Conservation (phyloP, 2,888 invertebrate species). For the Tinea pellionella region DNA sequence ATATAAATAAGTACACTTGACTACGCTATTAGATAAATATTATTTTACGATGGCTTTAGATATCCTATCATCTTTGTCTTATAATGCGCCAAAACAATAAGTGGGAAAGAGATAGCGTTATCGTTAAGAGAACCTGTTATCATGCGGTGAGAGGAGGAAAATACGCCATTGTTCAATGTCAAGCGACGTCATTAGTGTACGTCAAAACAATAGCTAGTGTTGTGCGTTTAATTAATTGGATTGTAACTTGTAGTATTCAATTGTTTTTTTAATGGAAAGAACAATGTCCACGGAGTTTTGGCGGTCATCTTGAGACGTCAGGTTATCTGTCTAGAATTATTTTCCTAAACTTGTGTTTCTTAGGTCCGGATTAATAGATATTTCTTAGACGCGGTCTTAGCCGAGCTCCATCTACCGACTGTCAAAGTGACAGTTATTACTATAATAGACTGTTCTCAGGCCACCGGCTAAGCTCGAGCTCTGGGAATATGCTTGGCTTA, state of each 20-base stretch:
- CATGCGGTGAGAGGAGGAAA: background rate
- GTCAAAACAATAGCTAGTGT: background rate
- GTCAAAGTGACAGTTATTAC: too few relatives aligned
- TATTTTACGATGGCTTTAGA: background rate
- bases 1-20: too few relatives aligned
- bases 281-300: too few relatives aligned
- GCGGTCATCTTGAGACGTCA: too few relatives aligned
- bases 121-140: background rate
- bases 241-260: background rate
- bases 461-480: too few relatives aligned
- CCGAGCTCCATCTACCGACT: too few relatives aligned
- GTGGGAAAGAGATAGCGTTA: background rate
- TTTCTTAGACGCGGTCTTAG: too few relatives aligned
- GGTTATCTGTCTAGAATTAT: too few relatives aligned
- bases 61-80: background rate
- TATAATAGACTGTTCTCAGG: too few relatives aligned
- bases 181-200: background rate
- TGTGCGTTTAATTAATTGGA: background rate
- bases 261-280: background rate
- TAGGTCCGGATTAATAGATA: too few relatives aligned
- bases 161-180: constrained; percentile 1
- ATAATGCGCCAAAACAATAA: background rate
- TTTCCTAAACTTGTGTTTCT: too few relatives aligned
- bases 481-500: too few relatives aligned
- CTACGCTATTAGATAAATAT: background rate